Conservation (phyloP, 2,797 vertebrate species). For the Chrosomus eos region DNA sequence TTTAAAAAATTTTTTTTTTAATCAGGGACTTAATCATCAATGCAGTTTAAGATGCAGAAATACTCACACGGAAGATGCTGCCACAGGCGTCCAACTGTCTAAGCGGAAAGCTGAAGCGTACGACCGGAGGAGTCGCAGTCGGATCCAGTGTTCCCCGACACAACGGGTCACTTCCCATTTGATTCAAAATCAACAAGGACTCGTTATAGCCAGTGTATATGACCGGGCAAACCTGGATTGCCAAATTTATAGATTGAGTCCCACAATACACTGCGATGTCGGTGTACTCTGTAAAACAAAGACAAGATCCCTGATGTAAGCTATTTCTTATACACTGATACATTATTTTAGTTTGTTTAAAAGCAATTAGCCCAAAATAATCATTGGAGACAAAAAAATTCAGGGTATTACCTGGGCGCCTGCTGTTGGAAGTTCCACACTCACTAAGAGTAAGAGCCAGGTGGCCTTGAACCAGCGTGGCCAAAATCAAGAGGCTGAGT, state of each 20-base stretch:
- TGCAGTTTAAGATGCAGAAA: neutral
- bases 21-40: neutral
- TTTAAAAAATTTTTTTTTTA: neutral
- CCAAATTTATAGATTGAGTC: constrained; percentile 71
- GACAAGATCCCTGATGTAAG: neutral
- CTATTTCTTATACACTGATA: neutral
- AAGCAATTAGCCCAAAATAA: neutral
- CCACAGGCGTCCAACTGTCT: constrained; percentile 71
- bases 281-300: constrained; percentile 68
- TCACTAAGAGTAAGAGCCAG: constrained; percentile 66
- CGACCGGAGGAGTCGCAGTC: constrained; percentile 65
- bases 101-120: constrained; percentile 76
- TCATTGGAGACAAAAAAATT: neutral
- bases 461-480: constrained; percentile 64
- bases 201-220: constrained; percentile 76
- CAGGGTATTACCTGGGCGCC: constrained; percentile 66
- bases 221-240: constrained; percentile 73
- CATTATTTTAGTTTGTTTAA: neutral
- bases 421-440: constrained; percentile 64
- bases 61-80: constrained; percentile 74
- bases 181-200: constrained; percentile 73
- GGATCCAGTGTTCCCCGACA: constrained; percentile 71
- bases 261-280: constrained; percentile 75
- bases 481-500: constrained; percentile 66
- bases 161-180: constrained; percentile 40